These are phyloP conservation scores for Phortica magna DNA, from an alignment of 2,888 invertebrate genomes.

Conservation along the genomic window DNA sequence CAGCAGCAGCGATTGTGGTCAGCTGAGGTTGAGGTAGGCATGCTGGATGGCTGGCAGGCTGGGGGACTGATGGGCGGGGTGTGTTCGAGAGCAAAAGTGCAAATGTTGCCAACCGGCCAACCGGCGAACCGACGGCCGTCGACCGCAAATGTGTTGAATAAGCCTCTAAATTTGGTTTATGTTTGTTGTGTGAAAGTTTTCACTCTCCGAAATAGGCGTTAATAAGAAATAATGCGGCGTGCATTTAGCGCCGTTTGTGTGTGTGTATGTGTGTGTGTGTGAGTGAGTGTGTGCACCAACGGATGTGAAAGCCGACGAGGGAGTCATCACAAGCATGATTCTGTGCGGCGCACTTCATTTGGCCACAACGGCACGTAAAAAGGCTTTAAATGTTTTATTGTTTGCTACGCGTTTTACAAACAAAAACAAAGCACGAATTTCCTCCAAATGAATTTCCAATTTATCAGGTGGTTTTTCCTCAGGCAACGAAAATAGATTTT, in stretches of 20 bases:
- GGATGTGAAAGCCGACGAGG: not conserved
- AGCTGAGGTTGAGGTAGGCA: not conserved
- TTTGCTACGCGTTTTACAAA: not conserved
- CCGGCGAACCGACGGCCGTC: not conserved
- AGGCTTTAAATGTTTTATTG: not conserved
- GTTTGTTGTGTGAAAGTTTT: constrained; percentile 10
- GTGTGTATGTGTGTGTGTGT: not conserved
- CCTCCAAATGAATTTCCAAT: constrained; percentile 46
- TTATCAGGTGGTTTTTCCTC: constrained; percentile 70
- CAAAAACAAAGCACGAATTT: not conserved
- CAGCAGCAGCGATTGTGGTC: not conserved
- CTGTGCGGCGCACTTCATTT: not conserved
- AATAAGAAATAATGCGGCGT: constrained; percentile 11
- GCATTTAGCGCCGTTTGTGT: not conserved
- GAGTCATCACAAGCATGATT: no score
- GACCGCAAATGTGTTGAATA: constrained; percentile 7
- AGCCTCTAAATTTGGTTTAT: constrained; percentile 4
- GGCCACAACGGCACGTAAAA: not conserved
- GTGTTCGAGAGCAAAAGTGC: not conserved
- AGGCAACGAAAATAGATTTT: constrained; percentile 62
- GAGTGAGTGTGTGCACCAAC: not conserved
- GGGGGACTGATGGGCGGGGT: not conserved
- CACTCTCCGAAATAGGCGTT: not conserved
- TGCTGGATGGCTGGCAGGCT: no score
- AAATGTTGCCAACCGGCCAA: not conserved